A percentile compares a stretch with the other conserved stretches of the same genome.
Conservation (phyloP, 37 sponge, comb jelly and placozoan species). For the Aphrocallistes beatrix region DNA sequence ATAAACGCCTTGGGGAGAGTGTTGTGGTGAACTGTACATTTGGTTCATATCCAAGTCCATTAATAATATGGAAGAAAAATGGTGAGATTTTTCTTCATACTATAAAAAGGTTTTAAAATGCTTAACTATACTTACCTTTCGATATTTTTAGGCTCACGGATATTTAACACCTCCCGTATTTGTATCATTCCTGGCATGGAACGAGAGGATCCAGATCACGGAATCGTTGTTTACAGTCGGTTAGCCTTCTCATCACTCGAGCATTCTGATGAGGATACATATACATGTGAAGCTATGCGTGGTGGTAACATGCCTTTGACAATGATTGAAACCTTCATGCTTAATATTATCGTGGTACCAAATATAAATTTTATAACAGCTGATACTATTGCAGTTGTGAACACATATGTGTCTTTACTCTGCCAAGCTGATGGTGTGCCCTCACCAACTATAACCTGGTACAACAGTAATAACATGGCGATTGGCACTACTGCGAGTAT, state of each 20-base stretch:
- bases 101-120: background rate
- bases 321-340: background rate
- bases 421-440: background rate
- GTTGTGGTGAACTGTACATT: background rate
- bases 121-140: background rate
- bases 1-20: background rate
- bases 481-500: background rate
- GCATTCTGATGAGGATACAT: background rate
- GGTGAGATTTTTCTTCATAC: background rate
- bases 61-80: background rate
- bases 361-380: background rate
- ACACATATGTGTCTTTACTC: background rate
- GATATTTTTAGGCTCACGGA: background rate
- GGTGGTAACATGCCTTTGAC: background rate
- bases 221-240: background rate
- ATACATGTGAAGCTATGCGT: slow-evolving; percentile 4
- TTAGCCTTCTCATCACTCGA: background rate
- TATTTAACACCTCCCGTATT: background rate
- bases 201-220: background rate
- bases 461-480: background rate
- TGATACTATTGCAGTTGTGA: background rate
- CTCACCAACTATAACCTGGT: background rate
- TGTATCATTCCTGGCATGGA: background rate
- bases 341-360: background rate
- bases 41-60: background rate